These are phyloP conservation scores for Scaptomyza pallida DNA, from an alignment of 1,140 invertebrate species.

Conservation along the genomic window DNA sequence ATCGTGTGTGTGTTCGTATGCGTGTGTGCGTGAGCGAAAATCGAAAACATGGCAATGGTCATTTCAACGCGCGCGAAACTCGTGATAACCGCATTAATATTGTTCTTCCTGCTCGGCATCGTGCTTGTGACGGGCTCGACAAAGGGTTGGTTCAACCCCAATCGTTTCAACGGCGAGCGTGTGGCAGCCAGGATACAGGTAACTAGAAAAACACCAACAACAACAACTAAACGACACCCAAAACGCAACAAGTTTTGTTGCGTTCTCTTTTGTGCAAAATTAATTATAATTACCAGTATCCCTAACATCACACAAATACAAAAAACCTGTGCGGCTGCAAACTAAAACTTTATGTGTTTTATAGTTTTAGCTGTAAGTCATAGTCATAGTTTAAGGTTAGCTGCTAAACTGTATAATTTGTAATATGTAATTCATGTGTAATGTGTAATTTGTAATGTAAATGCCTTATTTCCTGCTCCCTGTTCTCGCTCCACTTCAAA, in stretches of 20 bases:
- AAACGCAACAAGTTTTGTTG: slow-evolving; percentile 57
- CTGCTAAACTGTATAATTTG: slow-evolving; percentile 58
- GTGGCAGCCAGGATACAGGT: slow-evolving; percentile 84
- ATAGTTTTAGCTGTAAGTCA: neutral
- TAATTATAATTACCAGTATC: slow-evolving; percentile 66
- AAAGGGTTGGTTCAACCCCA: slow-evolving; percentile 84
- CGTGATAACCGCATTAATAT: slow-evolving; percentile 85
- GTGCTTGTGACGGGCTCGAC: slow-evolving; percentile 86
- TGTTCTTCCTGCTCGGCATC: slow-evolving; percentile 85
- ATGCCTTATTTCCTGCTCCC: slow-evolving; percentile 58
- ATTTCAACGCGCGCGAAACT: slow-evolving; percentile 86
- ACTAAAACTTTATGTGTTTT: slow-evolving; percentile 19
- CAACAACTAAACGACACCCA: slow-evolving; percentile 2
- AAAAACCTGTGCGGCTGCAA: slow-evolving; percentile 41
- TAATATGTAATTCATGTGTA: slow-evolving; percentile 51
- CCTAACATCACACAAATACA: neutral
- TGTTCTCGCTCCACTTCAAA: slow-evolving; percentile 57
- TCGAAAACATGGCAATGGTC: slow-evolving; percentile 86
- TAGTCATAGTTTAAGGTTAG: slow-evolving; percentile 1
- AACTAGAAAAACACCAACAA: slow-evolving; percentile 50
- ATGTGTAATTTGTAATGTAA: slow-evolving; percentile 61
- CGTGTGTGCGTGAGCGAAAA: slow-evolving; percentile 22
- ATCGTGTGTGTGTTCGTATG: slow-evolving; percentile 23
- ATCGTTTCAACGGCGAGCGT: slow-evolving; percentile 83
- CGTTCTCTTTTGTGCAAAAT: slow-evolving; percentile 48